Percentiles rank a stretch among this genome's conserved stretches.
Evolutionary conservation across 1,140 invertebrate genomes (phyloP).

Genomic region (Drosophila santomea): DNA sequence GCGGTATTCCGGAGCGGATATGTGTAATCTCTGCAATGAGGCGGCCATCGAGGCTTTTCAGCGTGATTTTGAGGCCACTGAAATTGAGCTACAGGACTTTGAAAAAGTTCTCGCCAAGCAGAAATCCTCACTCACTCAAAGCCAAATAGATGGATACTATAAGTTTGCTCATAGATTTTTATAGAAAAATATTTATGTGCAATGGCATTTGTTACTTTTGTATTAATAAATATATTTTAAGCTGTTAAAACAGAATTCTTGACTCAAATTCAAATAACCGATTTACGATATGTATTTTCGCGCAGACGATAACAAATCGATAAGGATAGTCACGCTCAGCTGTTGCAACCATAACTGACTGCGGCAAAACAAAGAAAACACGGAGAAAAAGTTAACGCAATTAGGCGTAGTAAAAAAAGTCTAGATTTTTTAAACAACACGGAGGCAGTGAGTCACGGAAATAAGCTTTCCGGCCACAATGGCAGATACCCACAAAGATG

Average conservation of each 20-base stretch:
- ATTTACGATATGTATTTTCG: neutral
- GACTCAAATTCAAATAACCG: neutral
- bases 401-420: slow-evolving; percentile 21
- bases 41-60: slow-evolving; percentile 89
- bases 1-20: slow-evolving; percentile 92
- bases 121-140: slow-evolving; percentile 85
- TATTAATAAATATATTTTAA: neutral
- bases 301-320: neutral
- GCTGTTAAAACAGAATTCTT: neutral
- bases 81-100: slow-evolving; percentile 86
- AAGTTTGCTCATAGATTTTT: slow-evolving; percentile 65
- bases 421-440: slow-evolving; percentile 16
- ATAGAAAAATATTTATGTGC: neutral
- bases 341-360: slow-evolving; percentile 16
- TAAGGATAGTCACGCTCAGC: slow-evolving; percentile 1
- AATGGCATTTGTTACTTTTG: neutral
- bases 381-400: slow-evolving; percentile 24
- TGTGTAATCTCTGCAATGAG: slow-evolving; percentile 90
- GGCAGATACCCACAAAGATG: slow-evolving; percentile 48
- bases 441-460: slow-evolving; percentile 37
- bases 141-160: slow-evolving; percentile 85
- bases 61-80: slow-evolving; percentile 85
- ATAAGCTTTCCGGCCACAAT: slow-evolving; percentile 28
- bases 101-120: slow-evolving; percentile 85
- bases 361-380: slow-evolving; percentile 34